Percentiles rank a stretch among this genome's conserved stretches.
These are phyloP conservation scores for Todiramphus chloris DNA, from an alignment of 2,113 vertebrate species.

Conservation along the genomic window DNA sequence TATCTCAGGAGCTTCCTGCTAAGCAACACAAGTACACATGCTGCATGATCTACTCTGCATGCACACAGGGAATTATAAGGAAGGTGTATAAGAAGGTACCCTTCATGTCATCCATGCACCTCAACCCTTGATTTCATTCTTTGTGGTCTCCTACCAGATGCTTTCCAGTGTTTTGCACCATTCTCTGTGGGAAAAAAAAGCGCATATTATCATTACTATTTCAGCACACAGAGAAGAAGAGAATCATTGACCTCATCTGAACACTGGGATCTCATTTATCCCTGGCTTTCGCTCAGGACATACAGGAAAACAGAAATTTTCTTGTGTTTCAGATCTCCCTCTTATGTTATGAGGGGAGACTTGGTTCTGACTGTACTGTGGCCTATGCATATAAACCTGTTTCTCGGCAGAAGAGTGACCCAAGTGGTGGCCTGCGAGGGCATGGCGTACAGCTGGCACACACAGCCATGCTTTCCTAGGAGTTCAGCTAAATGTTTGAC, in stretches of 20 bases:
- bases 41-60: background rate
- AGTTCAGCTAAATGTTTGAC: constrained; percentile 4
- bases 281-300: fast-evolving
- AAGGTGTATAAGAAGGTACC: background rate
- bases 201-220: background rate
- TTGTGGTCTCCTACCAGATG: background rate
- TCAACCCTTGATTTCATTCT: background rate
- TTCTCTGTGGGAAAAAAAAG: background rate
- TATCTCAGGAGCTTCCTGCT: background rate
- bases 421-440: background rate
- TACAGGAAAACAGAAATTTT: background rate
- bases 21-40: background rate
- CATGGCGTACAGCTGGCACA: background rate
- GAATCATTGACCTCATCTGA: background rate
- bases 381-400: background rate
- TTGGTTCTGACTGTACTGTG: background rate
- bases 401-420: background rate
- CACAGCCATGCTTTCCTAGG: background rate
- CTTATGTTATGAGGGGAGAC: background rate
- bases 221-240: background rate
- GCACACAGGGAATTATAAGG: fast-evolving
- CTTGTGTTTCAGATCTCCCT: background rate
- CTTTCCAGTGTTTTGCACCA: background rate
- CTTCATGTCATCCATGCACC: background rate
- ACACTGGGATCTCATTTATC: background rate